phyloP scores from a whole-genome alignment of 1,140 invertebrate species.

The Odontomachus brunneus region DNA sequence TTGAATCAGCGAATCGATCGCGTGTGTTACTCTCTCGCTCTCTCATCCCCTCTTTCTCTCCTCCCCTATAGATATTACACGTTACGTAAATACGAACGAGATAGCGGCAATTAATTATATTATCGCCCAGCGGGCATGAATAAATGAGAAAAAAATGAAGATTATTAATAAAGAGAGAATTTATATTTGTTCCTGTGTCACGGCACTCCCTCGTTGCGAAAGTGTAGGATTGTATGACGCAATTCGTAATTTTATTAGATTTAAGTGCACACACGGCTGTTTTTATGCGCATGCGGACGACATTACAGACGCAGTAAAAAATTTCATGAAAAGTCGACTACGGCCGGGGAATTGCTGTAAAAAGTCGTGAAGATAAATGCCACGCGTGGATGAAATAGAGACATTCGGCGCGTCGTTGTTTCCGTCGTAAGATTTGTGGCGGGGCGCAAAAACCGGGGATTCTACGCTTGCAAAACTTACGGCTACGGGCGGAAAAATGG shows the following conservation, averaged over 20 bases:
- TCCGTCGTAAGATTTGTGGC: constrained; percentile 25
- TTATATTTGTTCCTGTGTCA: too few species aligned
- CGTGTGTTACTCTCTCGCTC: neutral
- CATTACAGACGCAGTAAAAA: too few species aligned
- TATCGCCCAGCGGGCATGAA: neutral
- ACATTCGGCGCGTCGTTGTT: constrained; percentile 4
- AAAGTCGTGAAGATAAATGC: constrained; percentile 8
- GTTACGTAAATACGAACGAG: neutral
- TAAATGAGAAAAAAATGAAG: constrained; percentile 45
- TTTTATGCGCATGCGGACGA: too few species aligned
- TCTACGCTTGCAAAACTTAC: constrained; percentile 17
- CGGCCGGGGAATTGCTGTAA: neutral
- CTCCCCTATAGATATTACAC: constrained; percentile 1
- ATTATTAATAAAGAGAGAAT: constrained; percentile 17
- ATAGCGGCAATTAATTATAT: constrained; percentile 37
- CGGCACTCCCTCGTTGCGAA: too few species aligned
- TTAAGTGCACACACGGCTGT: too few species aligned
- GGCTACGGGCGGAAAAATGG: constrained; percentile 31
- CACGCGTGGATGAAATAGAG: neutral
- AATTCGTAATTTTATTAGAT: too few species aligned
- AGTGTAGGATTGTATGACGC: too few species aligned
- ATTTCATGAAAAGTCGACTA: too few species aligned
- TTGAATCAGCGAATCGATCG: constrained; percentile 28
- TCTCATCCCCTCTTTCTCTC: too few species aligned
- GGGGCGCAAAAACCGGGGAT: neutral